Evolutionary conservation across 2,797 vertebrate genomes (phyloP).

Genomic region (Esox lucius): DNA sequence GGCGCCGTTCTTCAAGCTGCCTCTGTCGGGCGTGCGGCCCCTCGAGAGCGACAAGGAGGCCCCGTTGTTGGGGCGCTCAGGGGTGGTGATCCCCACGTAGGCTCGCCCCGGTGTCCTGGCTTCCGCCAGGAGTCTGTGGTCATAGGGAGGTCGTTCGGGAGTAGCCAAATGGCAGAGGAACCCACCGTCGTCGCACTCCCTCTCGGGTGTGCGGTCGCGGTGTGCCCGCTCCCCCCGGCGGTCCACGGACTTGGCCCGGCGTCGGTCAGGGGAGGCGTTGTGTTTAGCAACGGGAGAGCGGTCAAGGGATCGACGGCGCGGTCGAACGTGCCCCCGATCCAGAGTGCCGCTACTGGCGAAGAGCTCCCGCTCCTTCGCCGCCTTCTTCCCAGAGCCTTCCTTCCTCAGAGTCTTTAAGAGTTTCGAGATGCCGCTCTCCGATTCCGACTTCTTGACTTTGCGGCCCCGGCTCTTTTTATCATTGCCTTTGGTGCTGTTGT

Average conservation of each 20-base stretch:
- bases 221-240: conserved; percentile 68
- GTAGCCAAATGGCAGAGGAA: conserved; percentile 66
- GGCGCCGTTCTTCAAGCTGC: conserved; percentile 75
- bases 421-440: conserved; percentile 80
- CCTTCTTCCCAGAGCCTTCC: conserved; percentile 79
- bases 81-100: conserved; percentile 58
- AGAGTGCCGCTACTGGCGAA: conserved; percentile 68
- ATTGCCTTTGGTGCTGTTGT: conserved; percentile 66
- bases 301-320: conserved; percentile 86
- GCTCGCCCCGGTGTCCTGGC: conserved; percentile 58
- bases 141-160: conserved; percentile 66
- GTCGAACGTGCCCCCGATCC: conserved; percentile 59
- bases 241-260: conserved; percentile 80
- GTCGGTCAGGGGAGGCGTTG: conserved; percentile 81
- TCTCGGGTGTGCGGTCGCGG: conserved; percentile 83
- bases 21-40: conserved; percentile 76
- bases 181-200: conserved; percentile 70
- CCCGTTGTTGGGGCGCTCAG: conserved; percentile 60
- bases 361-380: conserved; percentile 67
- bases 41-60: conserved; percentile 55
- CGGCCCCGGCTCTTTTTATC: conserved; percentile 74
- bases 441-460: conserved; percentile 80
- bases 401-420: conserved; percentile 80
- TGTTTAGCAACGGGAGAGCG: conserved; percentile 80
- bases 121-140: conserved; percentile 66